Conservation (phyloP, 2,113 vertebrate genomes). For the Neomonachus schauinslandi region DNA sequence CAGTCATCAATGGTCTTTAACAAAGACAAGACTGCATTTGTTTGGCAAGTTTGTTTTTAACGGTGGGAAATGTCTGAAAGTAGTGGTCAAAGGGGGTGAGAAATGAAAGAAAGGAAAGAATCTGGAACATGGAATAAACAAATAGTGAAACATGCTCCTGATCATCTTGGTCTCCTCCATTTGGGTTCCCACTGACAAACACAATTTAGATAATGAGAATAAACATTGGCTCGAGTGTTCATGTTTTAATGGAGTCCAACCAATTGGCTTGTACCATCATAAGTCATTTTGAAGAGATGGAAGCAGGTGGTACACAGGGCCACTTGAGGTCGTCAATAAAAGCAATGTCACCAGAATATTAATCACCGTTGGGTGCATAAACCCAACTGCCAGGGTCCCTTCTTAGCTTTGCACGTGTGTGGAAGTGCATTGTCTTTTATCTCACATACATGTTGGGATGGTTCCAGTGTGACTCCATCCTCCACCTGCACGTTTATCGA, state of each 20-base stretch:
- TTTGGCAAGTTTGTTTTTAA: not conserved
- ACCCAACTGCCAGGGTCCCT: not conserved
- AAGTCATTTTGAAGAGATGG: not conserved
- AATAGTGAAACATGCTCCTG: rapidly evolving
- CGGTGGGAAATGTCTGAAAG: not conserved
- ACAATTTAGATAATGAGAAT: not conserved
- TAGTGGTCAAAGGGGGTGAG: rapidly evolving
- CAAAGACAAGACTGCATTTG: not conserved
- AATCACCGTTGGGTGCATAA: rapidly evolving
- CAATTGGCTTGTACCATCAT: not conserved
- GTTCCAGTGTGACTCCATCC: rapidly evolving
- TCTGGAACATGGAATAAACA: rapidly evolving
- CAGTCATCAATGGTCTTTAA: not conserved
- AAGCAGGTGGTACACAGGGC: too few relatives aligned
- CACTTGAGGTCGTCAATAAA: not conserved
- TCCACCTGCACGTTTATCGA: rapidly evolving
- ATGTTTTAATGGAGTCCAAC: not conserved
- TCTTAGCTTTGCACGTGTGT: not conserved
- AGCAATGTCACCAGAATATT: rapidly evolving
- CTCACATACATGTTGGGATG: not conserved
- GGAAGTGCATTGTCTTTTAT: too few relatives aligned
- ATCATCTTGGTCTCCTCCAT: too few relatives aligned
- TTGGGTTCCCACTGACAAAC: not conserved
- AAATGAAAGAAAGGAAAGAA: not conserved
- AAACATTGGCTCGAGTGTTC: too few relatives aligned